Evolutionary conservation across 2,797 vertebrate species (phyloP), one percentile per base, ranked within the genome.

Genomic region (Karalla daura): DNA sequence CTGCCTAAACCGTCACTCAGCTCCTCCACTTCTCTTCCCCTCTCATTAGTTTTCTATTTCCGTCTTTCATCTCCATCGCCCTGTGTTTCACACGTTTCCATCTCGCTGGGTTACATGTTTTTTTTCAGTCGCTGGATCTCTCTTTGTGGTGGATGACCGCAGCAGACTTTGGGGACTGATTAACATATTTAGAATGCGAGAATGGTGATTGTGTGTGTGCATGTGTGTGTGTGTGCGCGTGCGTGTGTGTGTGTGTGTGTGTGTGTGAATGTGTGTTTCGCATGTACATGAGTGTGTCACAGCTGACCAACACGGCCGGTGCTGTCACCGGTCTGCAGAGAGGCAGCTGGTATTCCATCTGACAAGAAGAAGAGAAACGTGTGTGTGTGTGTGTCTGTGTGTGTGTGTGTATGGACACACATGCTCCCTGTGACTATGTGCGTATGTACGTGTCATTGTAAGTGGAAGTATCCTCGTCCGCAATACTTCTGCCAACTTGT

Each of bases 301-400:
- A 73, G 59, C 51, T 83, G 78, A 81, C 76, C 78, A 84, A 74
- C 67, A 78, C 77, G 25, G 64, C 64, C 46, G 53, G 25, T 39
- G 59, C 72, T 78, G 72, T 82, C 82, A 83, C 66, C 61, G 15
- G 40, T 80, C 80, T 81, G 66, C 52, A 37, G 74, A 52, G 56
- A 83, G 78, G 79, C 78, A 86, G 87, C 81, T 89, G 86, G 63
- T 87, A 58, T 66, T 70, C 86, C 86, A 88, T 90, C 74, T 88
- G 89, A 89, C 78, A 63, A 55, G 46, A 44, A 53, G 53, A 41
- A 54, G 21, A 36, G 51, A 33, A 50, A 30, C 63, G 15, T 55
- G 24, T 47, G 52, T 66, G 41, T 46, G 21, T 37, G 51, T 24
- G 23, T 52, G 52, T 46, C 32, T 27, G 30, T 67, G 36, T 53